Conservation (phyloP, 2,113 vertebrate genomes). For the Seriola rivoliana region DNA sequence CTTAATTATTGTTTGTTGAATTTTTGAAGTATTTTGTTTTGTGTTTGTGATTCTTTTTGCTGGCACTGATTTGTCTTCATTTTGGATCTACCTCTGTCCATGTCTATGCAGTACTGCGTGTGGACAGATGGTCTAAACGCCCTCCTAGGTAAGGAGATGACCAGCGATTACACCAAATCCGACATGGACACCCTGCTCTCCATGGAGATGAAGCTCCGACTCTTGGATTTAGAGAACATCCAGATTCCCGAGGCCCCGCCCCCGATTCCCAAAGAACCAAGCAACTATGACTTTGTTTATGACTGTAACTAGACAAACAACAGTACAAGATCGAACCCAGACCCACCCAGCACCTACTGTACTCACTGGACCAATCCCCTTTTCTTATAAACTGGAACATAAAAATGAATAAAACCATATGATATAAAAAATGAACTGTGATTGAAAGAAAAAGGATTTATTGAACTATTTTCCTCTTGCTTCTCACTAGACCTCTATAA, state of each 20-base stretch:
- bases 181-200: conserved; percentile 98
- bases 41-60: background rate
- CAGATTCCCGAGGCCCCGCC: conserved; percentile 98
- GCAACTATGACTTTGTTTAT: conserved; percentile 99
- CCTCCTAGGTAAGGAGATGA: conserved; percentile 98
- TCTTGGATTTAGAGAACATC: conserved; percentile 98
- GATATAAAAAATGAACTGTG: conserved; percentile 65
- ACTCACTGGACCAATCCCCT: conserved; percentile 80
- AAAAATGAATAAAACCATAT: conserved; percentile 70
- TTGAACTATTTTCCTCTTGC: conserved; percentile 66
- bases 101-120: conserved; percentile 91
- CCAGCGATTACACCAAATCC: conserved; percentile 94
- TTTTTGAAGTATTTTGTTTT: background rate
- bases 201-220: conserved; percentile 99
- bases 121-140: conserved; percentile 98
- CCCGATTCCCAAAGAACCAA: conserved; percentile 99
- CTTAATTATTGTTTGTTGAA: background rate
- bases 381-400: conserved; percentile 83
- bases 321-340: conserved; percentile 12
- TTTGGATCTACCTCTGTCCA: fast-evolving
- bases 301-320: conserved; percentile 93
- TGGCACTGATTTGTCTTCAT: background rate
- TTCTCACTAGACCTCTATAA: conserved; percentile 68
- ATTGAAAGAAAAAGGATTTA: conserved; percentile 66
- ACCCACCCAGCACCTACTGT: conserved; percentile 66